Evolutionary conservation across 1,140 invertebrate species (phyloP), one percentile per base, ranked within the genome.

Genomic region (Euschistus heros): DNA sequence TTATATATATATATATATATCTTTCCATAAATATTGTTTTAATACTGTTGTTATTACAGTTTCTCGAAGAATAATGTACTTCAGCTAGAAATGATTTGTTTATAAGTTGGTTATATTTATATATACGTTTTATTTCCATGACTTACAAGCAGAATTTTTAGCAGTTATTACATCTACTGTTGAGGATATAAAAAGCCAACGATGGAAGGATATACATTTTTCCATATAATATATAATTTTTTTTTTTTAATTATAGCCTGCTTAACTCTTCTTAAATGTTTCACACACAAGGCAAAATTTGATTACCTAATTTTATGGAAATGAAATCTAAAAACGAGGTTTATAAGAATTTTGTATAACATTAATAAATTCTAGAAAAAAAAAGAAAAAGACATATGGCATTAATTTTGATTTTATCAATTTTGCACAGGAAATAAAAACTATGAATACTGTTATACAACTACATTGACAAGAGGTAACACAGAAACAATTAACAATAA

Each of bases 401-500:
- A 37, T 4, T 37, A 37, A 37, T 37, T 37, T 37, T 37, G 33
- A 37, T 37, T 37, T 37, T 37, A 37, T 37, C 5, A 37, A 37
- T 37, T 37, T 37, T 37, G 5, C 33, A 37, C 33, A 37, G 10
- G 33, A 37, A 37, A 37, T 30, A 37, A 13, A 37, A 37, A 37
- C 33, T 37, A 37, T 37, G 33, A 37, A 37, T 10, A 37, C 1
- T 37, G 33, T 37, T 10, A 37, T 13, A 37, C 33, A 10, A 37
- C 33, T 37, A 37, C 33, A 37, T 13, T 37, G 6, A 37, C 33
- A 37, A 37, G 20, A 27, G 55, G 22, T 59, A 61, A 61, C 2
- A 18, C 26, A n/a, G 17, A 61, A 61, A 61, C 26, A 42, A 61
- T 42, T 37, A 61, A 61, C 59, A 61, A 61, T 37, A n/a, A 42